Evolutionary conservation across 2,797 vertebrate species (phyloP), one percentile per base, ranked within the genome.

Genomic region (Sternarchorhynchus goeldii): DNA sequence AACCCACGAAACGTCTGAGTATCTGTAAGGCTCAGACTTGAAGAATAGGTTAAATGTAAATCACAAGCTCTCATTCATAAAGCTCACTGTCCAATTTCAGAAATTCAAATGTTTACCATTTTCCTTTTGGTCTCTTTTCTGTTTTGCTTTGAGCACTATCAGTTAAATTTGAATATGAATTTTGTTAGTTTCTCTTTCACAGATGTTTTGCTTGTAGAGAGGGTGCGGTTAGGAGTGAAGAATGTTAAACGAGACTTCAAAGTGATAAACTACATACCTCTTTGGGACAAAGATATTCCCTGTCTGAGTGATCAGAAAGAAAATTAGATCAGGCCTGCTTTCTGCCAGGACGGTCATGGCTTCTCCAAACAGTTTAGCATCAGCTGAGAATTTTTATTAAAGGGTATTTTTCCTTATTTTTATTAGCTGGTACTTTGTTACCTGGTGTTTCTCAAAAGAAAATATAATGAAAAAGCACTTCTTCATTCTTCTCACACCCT

Each of bases 261-360:
- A 85, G 73, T 62, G 57, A 78, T 32, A 79, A 67, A 25, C 25
- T 25, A 25, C 25, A 25, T 25, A 25, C 25, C 1, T 25, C 25
- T 25, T 25, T 25, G 79, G 60, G 81, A 83, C 79, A 14, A 64
- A 81, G 25, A 25, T 25, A 83, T 66, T 73, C 73, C 50, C 34
- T 65, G 36, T 32, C 14, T 2, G 32, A 55, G 53, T 17, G 39
- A 73, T 41, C 20, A 36, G 14, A 62, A 74, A 18, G 50, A 21
- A 17, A 31, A 41, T 66, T 29, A 59, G 25, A 75, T 68, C n/a
- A 17, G 34, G 34, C 36, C 74, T 39, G 4, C 36, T 53, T 72
- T 65, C 39, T 59, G 57, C 56, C 41, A 45, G 25, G 39, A 67
- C 68, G 21, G 58, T 57, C 16, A 32, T 29, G 70, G 66, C 62